Evolutionary conservation across 2,113 vertebrate genomes (phyloP).

Genomic region (Hydrochoerus hydrochaeris): DNA sequence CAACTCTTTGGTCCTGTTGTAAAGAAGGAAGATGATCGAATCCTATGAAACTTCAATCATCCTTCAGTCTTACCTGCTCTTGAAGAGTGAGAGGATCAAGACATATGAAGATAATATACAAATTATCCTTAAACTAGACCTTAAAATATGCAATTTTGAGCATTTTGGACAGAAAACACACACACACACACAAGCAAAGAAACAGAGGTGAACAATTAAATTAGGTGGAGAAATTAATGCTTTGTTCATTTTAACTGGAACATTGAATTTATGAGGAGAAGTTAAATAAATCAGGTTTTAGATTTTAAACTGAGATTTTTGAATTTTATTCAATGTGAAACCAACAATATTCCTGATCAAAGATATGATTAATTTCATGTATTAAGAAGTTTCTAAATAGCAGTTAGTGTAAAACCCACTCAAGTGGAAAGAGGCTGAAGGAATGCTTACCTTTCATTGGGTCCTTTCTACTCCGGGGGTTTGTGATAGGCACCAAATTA

Average conservation of each 20-base stretch:
- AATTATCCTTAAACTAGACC: neutral
- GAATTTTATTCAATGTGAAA: neutral
- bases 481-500: neutral
- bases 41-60: neutral
- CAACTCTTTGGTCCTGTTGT: neutral
- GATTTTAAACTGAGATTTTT: neutral
- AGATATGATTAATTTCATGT: neutral
- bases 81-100: neutral
- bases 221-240: neutral
- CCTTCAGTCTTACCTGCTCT: neutral
- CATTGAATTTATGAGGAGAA: neutral
- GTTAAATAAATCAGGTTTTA: neutral
- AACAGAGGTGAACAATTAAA: neutral
- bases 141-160: neutral
- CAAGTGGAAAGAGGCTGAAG: neutral
- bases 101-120: neutral
- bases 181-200: neutral
- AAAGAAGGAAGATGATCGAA: neutral
- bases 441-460: neutral
- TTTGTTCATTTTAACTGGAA: neutral
- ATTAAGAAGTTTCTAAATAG: neutral
- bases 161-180: neutral
- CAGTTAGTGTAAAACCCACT: neutral
- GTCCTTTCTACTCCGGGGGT: neutral
- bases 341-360: neutral